Conservation (phyloP, 2,888 invertebrate species). For the Lasioglossum villosulum region DNA sequence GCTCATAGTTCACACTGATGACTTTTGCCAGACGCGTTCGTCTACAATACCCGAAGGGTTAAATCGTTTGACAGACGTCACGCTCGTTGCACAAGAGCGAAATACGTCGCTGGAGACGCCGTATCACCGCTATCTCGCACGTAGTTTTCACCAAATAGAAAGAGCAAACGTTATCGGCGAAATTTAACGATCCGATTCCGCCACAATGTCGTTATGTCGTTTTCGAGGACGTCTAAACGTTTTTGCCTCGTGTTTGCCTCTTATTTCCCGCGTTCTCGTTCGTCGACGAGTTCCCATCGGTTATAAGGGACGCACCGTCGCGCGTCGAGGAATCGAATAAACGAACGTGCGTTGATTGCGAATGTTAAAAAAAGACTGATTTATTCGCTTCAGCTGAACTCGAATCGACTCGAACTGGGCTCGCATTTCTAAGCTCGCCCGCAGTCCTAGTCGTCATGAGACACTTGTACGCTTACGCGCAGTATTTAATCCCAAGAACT, state of each 20-base stretch:
- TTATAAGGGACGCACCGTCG: constrained; percentile 53
- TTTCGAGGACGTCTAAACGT: constrained; percentile 39
- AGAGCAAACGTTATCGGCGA: constrained; percentile 53
- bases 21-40: no score
- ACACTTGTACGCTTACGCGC: no score
- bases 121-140: constrained; percentile 41
- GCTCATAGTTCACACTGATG: no score
- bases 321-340: no score
- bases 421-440: no score
- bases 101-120: constrained; percentile 6
- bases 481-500: no score
- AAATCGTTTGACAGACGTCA: not conserved
- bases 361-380: no score
- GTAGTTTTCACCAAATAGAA: constrained; percentile 42
- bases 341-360: no score
- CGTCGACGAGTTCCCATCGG: constrained; percentile 54
- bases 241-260: constrained; percentile 45
- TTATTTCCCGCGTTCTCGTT: constrained; percentile 18
- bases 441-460: no score
- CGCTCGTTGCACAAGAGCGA: constrained; percentile 5
- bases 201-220: constrained; percentile 48
- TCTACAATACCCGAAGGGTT: no score
- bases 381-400: no score
- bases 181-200: constrained; percentile 50
- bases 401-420: no score